Evolutionary conservation across 2,888 invertebrate species (phyloP).

Genomic region (Diarsia brunnea): DNA sequence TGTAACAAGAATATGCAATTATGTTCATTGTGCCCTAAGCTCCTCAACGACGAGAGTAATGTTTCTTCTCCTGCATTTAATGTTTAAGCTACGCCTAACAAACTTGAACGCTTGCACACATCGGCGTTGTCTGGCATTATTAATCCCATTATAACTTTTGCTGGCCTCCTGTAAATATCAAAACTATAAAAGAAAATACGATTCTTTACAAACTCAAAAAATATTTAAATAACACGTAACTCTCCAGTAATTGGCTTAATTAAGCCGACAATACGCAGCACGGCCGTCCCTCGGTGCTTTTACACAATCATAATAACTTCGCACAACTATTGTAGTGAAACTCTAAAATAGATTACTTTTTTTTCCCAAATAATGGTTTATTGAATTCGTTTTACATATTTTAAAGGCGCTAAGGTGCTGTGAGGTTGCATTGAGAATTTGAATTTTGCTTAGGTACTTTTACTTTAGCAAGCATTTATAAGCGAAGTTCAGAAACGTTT

Average conservation of each 20-base stretch:
- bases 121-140: background rate
- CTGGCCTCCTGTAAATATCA: background rate
- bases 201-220: background rate
- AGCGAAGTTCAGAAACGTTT: background rate
- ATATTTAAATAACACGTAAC: conserved; percentile 12
- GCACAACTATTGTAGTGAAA: conserved; percentile 13
- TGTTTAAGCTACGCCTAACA: conserved; percentile 8
- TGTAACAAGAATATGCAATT: conserved; percentile 44
- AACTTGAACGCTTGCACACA: background rate
- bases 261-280: conserved; percentile 8
- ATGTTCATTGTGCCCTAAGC: conserved; percentile 31
- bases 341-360: conserved; percentile 31
- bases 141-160: background rate
- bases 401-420: background rate
- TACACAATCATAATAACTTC: conserved; percentile 32
- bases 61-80: conserved; percentile 20
- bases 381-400: conserved; percentile 22
- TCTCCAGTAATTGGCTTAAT: conserved; percentile 20
- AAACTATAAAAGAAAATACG: conserved; percentile 7
- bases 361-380: conserved; percentile 1
- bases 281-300: conserved; percentile 10
- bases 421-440: background rate
- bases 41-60: background rate
- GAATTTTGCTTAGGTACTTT: background rate
- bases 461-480: background rate